Conservation (phyloP, 2,888 invertebrate species). For the Cosmia trapezina region DNA sequence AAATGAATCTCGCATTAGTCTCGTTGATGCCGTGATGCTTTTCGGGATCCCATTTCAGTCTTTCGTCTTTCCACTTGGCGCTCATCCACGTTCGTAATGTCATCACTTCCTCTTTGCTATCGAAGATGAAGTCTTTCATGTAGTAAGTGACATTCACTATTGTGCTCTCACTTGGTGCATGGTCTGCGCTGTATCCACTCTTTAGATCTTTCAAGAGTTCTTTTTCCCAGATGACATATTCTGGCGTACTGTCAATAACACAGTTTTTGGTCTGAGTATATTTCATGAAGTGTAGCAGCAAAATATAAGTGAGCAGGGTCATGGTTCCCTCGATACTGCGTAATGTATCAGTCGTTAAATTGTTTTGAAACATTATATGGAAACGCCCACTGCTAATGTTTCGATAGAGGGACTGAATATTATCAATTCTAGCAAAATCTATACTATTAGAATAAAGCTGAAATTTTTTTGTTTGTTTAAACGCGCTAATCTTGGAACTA, state of each 20-base stretch:
- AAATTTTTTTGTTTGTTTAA: background rate
- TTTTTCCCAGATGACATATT: conserved; percentile 59
- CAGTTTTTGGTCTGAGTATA: conserved; percentile 24
- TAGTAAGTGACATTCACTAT: conserved; percentile 57
- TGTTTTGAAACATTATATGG: conserved; percentile 12
- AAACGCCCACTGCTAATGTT: conserved; percentile 33
- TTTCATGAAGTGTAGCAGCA: conserved; percentile 32
- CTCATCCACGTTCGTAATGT: conserved; percentile 54
- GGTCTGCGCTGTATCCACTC: background rate
- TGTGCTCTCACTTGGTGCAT: conserved; percentile 33
- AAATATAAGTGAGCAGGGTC: conserved; percentile 31
- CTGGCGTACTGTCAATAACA: conserved; percentile 16
- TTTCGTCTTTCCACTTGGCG: conserved; percentile 65
- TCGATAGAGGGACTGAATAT: background rate
- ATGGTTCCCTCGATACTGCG: conserved; percentile 48
- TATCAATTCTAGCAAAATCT: background rate
- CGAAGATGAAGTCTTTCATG: conserved; percentile 68
- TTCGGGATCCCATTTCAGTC: conserved; percentile 71
- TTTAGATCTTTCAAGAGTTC: conserved; percentile 50
- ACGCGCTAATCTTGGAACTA: background rate
- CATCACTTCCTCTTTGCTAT: conserved; percentile 66
- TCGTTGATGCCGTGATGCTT: conserved; percentile 64
- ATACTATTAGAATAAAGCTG: background rate
- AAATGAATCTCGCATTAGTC: background rate
- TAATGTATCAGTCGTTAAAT: background rate